A percentile compares a stretch with the other conserved stretches of the same genome.
These are phyloP conservation scores for Metallyticus violacea DNA, from an alignment of 2,888 invertebrate species.

Conservation along the genomic window DNA sequence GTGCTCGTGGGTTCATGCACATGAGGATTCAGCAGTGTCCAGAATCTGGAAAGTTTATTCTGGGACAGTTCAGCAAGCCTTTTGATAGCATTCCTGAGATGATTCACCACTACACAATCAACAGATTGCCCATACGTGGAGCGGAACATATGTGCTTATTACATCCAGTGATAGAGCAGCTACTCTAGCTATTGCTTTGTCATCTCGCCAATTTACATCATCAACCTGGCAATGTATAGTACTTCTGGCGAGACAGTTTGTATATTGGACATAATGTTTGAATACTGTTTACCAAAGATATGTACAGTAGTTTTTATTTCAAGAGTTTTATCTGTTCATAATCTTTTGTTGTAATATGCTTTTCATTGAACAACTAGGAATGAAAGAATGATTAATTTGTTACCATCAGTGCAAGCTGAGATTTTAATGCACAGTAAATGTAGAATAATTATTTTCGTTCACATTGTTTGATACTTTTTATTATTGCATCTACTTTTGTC, in stretches of 20 bases:
- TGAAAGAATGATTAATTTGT: background rate
- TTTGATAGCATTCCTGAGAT: slow-evolving; percentile 92
- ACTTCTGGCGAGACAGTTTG: background rate
- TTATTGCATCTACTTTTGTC: background rate
- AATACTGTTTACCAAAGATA: background rate
- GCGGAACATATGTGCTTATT: slow-evolving; percentile 95
- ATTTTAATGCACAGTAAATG: background rate
- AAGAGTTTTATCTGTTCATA: background rate
- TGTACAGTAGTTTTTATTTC: background rate
- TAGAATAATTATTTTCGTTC: background rate
- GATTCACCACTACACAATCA: slow-evolving; percentile 89
- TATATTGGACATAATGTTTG: background rate
- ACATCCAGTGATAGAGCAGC: slow-evolving; percentile 85
- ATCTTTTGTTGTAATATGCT: background rate
- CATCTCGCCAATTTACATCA: background rate
- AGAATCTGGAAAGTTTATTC: slow-evolving; percentile 75
- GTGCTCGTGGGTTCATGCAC: slow-evolving; percentile 94
- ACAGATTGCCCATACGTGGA: slow-evolving; percentile 89
- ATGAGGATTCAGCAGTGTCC: slow-evolving; percentile 85
- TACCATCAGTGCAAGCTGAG: background rate
- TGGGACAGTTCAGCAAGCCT: slow-evolving; percentile 91
- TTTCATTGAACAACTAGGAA: background rate
- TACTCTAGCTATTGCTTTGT: slow-evolving; percentile 51
- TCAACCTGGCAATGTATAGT: background rate
- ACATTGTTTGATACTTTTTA: background rate